phyloP scores from a whole-genome alignment of 2,888 invertebrate species.

The Euzophera pinguis region DNA sequence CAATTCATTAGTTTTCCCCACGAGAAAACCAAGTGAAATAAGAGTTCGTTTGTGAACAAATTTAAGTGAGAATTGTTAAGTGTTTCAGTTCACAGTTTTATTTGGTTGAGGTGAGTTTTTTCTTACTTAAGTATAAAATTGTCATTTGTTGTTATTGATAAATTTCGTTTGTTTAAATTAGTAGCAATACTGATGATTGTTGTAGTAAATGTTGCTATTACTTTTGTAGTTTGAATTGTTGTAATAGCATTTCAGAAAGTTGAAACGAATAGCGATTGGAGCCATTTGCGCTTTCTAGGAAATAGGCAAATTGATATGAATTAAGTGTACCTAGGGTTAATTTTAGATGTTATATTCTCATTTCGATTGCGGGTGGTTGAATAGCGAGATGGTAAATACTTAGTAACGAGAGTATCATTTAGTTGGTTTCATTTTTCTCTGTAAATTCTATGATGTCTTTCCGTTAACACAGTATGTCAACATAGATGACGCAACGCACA shows the following conservation, averaged over 20 bases:
- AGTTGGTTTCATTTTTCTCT: slow-evolving; percentile 4
- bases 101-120: slow-evolving; percentile 45
- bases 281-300: slow-evolving; percentile 13
- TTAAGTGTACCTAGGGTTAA: neutral
- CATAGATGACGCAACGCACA: neutral
- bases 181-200: too few relatives aligned
- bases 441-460: neutral
- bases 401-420: neutral
- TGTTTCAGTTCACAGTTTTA: slow-evolving; percentile 27
- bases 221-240: too few relatives aligned
- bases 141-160: too few relatives aligned
- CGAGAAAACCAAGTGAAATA: slow-evolving; percentile 72
- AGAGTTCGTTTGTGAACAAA: slow-evolving; percentile 36
- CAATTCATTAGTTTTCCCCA: slow-evolving; percentile 64
- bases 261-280: slow-evolving; percentile 14
- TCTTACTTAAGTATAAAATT: slow-evolving; percentile 21
- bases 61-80: slow-evolving; percentile 51
- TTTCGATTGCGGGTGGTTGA: slow-evolving; percentile 2
- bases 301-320: neutral
- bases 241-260: too few relatives aligned
- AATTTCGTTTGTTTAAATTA: too few relatives aligned
- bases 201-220: too few relatives aligned
- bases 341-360: neutral
- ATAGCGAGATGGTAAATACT: neutral
- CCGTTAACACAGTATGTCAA: slow-evolving; percentile 2